Base-by-base conservation (phyloP, 2,797 vertebrate genomes). In the Aulostomus chinensis region DNA sequence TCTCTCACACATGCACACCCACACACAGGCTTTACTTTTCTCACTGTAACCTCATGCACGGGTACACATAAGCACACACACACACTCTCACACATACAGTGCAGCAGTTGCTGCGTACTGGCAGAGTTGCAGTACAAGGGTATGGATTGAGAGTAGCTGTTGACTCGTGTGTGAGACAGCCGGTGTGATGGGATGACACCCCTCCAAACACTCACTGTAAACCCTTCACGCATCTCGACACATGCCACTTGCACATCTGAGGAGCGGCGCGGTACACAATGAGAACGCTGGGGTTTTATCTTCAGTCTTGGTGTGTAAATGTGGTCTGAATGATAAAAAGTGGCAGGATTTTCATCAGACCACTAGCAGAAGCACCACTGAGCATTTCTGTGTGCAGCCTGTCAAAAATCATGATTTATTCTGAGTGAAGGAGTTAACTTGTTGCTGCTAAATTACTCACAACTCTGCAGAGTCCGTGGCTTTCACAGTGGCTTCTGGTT, bases 81-180 rank as follows among this genome's bases (percentile, higher is more conserved):
- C 37, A 21, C 37, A 73, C 63, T 16, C 57, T 54, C 20, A 4
- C 50, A 59, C 54, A 48, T 34, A 68, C 54, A 24, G 59, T 71
- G 36, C 18, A 62, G 61, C 56, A 36, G 55, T 69, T 64, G 64
- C 62, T 29, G 56, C 12, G 13, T 30, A 43, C 20, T 3, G 1
- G 64, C 50, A 21, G 48, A 41, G 37, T 37, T 58, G n/a, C 26
- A 1, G 69, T 11, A 76, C 71, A 79, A 73, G 58, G 55, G 31
- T 5, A 11, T 49, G 69, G 78, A 84, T 73, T 81, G 63, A 76
- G 68, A 54, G 69, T 0, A 30, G 32, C 36, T 20, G 71, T 54
- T 74, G 73, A 78, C 56, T 81, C 77, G 83, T 71, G 67, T 63
- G 59, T 58, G 69, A n/a, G n/a, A 71, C 67, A 62, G 37, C 47